Base-by-base conservation (phyloP, 2,888 invertebrate species). In the Bedellia somnulentella region DNA sequence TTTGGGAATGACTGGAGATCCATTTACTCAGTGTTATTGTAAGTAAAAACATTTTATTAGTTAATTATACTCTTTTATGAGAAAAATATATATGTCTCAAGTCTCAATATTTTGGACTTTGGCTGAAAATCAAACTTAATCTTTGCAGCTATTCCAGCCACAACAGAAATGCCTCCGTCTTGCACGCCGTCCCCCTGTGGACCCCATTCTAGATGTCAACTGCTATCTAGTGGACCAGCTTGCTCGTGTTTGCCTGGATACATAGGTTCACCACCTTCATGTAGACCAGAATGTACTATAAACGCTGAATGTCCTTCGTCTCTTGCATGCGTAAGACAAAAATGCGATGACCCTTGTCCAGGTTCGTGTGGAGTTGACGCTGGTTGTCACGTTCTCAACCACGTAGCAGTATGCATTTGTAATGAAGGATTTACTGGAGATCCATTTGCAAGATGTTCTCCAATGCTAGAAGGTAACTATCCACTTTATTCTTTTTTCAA, bases 161-260 rank as follows among this genome's bases (percentile, higher is more conserved):
- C 68, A 30, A 85, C 86, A 1, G 84, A 82, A 50, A 73, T 81
- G 35, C 84, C 85, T 38, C 87, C 87, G 37, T 86, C 87, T 12
- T 91, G 91, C 52, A 79, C 80, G 15, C 90, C 91, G 28, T 88
- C 88, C 13, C 90, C 91, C 0, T 93, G 92, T 48, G 92, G 92
- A 12, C 86, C 89, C 2, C 87, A 91, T 55, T 86, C 91, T 0
- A 82, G 86, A 35, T 92, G 91, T 46, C 87, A 87, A 52, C 75
- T 88, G 37, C 71, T 85, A 37, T 81, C 82, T 18, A 86, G 83
- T 40, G 84, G 78, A 44, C 89, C 85, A 33, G 87, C 85, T 1
- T 92, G 92, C 48, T 87, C 88, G 1, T 92, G 92, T 52, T 62
- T 86, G 28, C 81, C 83, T n/a, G 83, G 86, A 43, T 89, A 82